Percentiles rank a stretch among this genome's conserved stretches.
These are phyloP conservation scores for Melanostoma scalare DNA, from an alignment of 2,888 invertebrate species.

Conservation along the genomic window DNA sequence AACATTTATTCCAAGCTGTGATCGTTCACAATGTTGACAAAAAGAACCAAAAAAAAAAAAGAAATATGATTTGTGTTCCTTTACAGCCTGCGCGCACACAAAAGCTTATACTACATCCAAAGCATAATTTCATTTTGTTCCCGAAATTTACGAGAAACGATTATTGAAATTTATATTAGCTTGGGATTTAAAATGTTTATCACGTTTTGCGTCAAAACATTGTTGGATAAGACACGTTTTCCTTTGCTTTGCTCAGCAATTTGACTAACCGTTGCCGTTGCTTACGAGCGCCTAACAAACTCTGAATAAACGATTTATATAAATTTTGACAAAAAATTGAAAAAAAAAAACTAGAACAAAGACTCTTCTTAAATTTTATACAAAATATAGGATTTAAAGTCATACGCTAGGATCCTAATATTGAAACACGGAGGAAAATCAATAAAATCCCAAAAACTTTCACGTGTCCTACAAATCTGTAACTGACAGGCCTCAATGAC, in stretches of 20 bases:
- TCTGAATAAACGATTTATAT: constrained; percentile 27
- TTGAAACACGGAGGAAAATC: constrained; percentile 52
- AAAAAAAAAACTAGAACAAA: background rate
- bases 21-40: constrained; percentile 32
- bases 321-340: background rate
- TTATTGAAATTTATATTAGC: constrained; percentile 69
- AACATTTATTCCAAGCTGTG: constrained; percentile 31
- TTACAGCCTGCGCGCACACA: background rate
- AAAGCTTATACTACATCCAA: constrained; percentile 35
- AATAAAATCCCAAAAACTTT: constrained; percentile 65
- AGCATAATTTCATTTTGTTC: constrained; percentile 62
- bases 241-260: background rate
- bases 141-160: constrained; percentile 66
- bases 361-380: background rate
- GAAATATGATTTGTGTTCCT: constrained; percentile 10
- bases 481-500: constrained; percentile 71
- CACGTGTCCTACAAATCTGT: constrained; percentile 72
- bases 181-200: constrained; percentile 56
- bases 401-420: constrained; percentile 13
- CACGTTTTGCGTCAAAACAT: constrained; percentile 51
- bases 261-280: background rate
- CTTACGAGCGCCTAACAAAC: constrained; percentile 13
- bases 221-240: constrained; percentile 42
- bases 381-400: constrained; percentile 1
- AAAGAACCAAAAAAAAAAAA: constrained; percentile 9